A percentile compares a stretch with the other conserved stretches of the same genome.
Evolutionary conservation across 2,888 invertebrate genomes (phyloP).

Genomic region (Sarcophaga caerulescens): DNA sequence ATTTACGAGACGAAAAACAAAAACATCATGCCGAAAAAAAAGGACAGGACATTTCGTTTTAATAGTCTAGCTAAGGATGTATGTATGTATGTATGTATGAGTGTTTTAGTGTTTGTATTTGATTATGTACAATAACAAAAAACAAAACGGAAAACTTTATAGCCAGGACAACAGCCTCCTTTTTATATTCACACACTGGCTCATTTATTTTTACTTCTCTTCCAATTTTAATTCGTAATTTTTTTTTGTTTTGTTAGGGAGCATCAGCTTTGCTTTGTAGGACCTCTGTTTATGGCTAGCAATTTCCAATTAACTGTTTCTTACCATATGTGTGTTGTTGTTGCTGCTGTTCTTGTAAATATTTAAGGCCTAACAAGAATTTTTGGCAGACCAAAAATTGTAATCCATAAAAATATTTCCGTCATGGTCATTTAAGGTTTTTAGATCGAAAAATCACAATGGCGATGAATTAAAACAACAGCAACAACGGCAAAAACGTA

Average conservation of each 20-base stretch:
- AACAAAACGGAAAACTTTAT: constrained; percentile 11
- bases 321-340: neutral
- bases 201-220: constrained; percentile 3
- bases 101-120: neutral
- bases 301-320: constrained; percentile 59
- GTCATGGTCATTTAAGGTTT: constrained; percentile 68
- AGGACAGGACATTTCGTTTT: constrained; percentile 56
- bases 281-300: neutral
- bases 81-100: constrained; percentile 18
- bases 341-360: neutral
- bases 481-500: neutral
- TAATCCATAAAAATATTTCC: constrained; percentile 67
- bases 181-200: constrained; percentile 29
- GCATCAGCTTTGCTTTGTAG: neutral
- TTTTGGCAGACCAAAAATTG: constrained; percentile 43
- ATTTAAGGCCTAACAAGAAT: constrained; percentile 33
- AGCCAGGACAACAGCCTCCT: constrained; percentile 32
- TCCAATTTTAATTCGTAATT: neutral
- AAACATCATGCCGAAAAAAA: neutral
- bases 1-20: constrained; percentile 73
- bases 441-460: constrained; percentile 59
- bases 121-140: constrained; percentile 20
- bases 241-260: too few relatives aligned
- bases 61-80: constrained; percentile 32
- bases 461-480: constrained; percentile 23